Evolutionary conservation across 37 sponge, comb jelly and placozoan genomes (phyloP), one percentile per base, ranked within the genome.

Genomic region (Aplysina aerophoba): DNA sequence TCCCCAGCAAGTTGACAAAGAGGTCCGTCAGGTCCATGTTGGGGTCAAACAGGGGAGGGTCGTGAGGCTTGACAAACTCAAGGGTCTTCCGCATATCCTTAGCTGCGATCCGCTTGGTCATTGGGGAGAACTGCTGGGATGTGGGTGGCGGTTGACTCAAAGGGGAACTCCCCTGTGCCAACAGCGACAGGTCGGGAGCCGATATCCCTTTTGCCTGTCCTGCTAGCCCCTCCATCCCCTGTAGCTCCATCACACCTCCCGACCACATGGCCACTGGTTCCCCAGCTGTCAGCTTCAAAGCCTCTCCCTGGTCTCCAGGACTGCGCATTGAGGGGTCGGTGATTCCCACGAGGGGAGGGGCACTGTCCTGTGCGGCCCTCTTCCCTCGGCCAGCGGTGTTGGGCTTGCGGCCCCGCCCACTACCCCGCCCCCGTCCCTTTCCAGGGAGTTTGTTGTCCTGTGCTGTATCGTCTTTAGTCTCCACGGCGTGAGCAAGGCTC

Each of bases 1-100:
- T 75, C 12, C 44, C 78, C 50, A 75, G 37, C 78, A 75, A 41
- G 78, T 75, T 75, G 78, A 75, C 78, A 17, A 75, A 24, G 38
- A 53, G 37, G 54, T 19, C 37, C 0, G 78, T 75, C 54, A 75
- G 78, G n/a, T 75, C 78, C 78, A 75, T 53, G 25, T 17, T 53
- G 0, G 21, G 37, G 78, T 75, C 78, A 11, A 39, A 75, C 19
- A 36, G 20, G 17, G 25, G 78, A 14, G 78, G 78, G 4, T 75
- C 54, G 15, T 54, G 37, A 41, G 78, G 53, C 16, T 36, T 39
- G 3, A 75, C 78, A 50, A 75, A 75, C 44, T 75, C 78, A 1
- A 75, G 21, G 2, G 78, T 75, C 78, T 75, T 75, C 12, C 54
- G 20, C 0, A 75, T 41, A 19, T 75, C 78, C 53, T 50, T 75